Base-by-base conservation (phyloP, 2,113 vertebrate species). In the Cyprinodon variegatus region DNA sequence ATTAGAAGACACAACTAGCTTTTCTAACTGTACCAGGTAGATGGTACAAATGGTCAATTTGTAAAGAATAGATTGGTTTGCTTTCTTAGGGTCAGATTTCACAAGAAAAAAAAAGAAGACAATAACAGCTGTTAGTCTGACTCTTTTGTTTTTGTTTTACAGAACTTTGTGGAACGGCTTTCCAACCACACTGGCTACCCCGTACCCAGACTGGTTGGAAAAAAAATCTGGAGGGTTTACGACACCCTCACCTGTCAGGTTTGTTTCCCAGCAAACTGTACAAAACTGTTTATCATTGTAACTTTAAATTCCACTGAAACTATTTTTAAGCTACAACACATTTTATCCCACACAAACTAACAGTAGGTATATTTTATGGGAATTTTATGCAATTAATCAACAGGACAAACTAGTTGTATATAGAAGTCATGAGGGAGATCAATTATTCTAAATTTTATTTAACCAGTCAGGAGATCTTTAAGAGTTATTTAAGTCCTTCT, bases 241-340 rank as follows among this genome's bases (percentile, higher is more conserved):
- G 91, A 90, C 82, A 88, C 92, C 0, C 76, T 91, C 0, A 88
- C 75, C 73, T 94, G 94, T 77, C 89, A 90, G 94, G 95, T 94
- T 86, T 36, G 12, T 36, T 57, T 13, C 48, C 43, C 50, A 17
- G 6, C 10, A 79, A 62, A 68, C 14, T 8, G 15, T 4, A 13
- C 1, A 38, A 53, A 50, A 9, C 29, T 57, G 68, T 13, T 60
- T n/a, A 57, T 45, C 11, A 7, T 10, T 45, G 43, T 3, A n/a
- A 53, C 41, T 41, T 7, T 53, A 20, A 53, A 15, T 53, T 53
- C 15, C 15, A 53, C 7, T 8, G 13, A 20, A 53, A 12, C 3
- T 4, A 4, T 4, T 48, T 14, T 14, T 17, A 29, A 29, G 29
- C 29, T 29, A 29, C 1, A 29, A 29, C 29, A 29, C 1, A 29